A percentile compares a stretch with the other conserved stretches of the same genome.
phyloP scores from a whole-genome alignment of 2,113 vertebrate genomes.

The Psittacula cyanocephala region DNA sequence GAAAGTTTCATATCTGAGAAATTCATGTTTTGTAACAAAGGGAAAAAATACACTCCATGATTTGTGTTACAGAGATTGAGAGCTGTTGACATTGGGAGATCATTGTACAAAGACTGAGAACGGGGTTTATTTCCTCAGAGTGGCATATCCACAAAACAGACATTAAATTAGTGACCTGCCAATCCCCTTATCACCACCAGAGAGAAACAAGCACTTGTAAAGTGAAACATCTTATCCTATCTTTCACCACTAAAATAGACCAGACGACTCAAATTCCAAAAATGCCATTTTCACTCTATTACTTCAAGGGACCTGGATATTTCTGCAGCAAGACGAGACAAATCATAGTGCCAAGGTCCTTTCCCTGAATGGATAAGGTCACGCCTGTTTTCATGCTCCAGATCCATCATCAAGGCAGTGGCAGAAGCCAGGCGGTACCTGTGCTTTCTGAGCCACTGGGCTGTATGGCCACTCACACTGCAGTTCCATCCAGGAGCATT shows the following conservation, averaged over 20 bases:
- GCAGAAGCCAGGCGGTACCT: background rate
- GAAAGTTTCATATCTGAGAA: background rate
- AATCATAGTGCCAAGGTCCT: background rate
- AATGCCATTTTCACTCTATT: accelerated
- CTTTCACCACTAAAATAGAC: background rate
- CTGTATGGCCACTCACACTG: background rate
- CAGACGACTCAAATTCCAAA: background rate
- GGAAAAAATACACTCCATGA: background rate
- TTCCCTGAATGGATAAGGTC: background rate
- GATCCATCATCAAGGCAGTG: accelerated
- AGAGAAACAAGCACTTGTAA: background rate
- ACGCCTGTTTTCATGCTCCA: background rate
- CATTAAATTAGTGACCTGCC: background rate
- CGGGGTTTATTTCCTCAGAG: background rate
- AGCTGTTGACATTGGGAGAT: accelerated
- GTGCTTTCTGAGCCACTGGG: accelerated
- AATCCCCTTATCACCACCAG: background rate
- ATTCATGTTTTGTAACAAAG: background rate
- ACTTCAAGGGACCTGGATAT: background rate
- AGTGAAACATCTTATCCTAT: background rate
- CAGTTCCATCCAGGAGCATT: background rate
- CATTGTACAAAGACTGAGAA: background rate
- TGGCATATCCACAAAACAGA: background rate
- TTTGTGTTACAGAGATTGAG: background rate
- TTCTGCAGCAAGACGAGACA: background rate